phyloP scores from a whole-genome alignment of 2,888 invertebrate species.

The Flexamia atlantica region DNA sequence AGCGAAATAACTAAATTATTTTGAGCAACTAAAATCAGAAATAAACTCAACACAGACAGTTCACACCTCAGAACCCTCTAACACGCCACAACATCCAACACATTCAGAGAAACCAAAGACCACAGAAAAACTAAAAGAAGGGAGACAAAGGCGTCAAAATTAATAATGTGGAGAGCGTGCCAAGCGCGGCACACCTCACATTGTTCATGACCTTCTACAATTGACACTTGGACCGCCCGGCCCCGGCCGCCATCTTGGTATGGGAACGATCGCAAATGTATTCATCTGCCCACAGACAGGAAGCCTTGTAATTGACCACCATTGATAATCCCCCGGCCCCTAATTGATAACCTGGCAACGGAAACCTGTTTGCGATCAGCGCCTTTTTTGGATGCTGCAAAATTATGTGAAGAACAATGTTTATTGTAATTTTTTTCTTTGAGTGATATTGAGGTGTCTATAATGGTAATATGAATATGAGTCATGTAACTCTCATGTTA shows the following conservation, averaged over 20 bases:
- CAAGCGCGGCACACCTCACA: conserved; percentile 34
- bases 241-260: conserved; percentile 35
- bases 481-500: too few relatives aligned
- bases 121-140: neutral
- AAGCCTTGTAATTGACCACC: neutral
- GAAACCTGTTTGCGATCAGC: neutral
- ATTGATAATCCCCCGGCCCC: neutral
- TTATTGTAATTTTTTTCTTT: too few relatives aligned
- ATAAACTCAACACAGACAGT: too few relatives aligned
- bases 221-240: conserved; percentile 36
- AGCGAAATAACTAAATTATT: too few relatives aligned
- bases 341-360: conserved; percentile 28
- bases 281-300: conserved; percentile 30
- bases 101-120: neutral
- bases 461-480: too few relatives aligned
- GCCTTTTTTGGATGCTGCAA: neutral
- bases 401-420: neutral
- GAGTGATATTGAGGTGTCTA: too few relatives aligned
- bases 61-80: too few relatives aligned
- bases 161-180: conserved; percentile 33
- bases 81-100: too few relatives aligned
- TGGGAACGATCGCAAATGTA: neutral
- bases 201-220: conserved; percentile 56
- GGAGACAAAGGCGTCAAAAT: conserved; percentile 16
- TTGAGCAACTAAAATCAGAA: too few relatives aligned